phyloP scores from a whole-genome alignment of 2,888 invertebrate species.

The Anodontia alba region DNA sequence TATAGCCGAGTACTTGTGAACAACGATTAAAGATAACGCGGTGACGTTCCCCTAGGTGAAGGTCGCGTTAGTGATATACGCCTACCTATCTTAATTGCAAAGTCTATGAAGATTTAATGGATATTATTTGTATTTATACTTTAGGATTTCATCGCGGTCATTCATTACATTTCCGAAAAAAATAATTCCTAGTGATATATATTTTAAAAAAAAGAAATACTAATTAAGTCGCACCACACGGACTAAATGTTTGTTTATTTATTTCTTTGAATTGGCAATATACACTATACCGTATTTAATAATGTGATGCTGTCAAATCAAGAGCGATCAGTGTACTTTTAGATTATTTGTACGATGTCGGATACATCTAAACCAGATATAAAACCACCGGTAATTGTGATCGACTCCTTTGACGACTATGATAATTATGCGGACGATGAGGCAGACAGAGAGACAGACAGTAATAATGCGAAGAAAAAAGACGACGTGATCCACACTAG shows the following conservation, averaged over 20 bases:
- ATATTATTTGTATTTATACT: no score
- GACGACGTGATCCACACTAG: not conserved
- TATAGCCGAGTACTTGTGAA: no score
- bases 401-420: not conserved
- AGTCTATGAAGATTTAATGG: not conserved
- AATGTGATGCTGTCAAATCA: no score
- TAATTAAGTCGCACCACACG: no score
- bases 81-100: slow-evolving; percentile 14
- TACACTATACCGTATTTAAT: no score
- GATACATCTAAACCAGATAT: not conserved
- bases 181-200: no score
- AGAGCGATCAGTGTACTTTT: no score
- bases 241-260: no score
- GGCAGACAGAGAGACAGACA: not conserved
- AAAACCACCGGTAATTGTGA: not conserved
- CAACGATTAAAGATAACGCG: not conserved
- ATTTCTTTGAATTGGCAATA: no score
- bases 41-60: not conserved
- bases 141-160: no score
- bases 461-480: not conserved
- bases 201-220: no score
- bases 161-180: no score
- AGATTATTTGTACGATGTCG: not conserved
- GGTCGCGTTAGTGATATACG: not conserved
- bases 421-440: not conserved